A percentile compares a stretch with the other conserved stretches of the same genome.
phyloP scores from a whole-genome alignment of 2,888 invertebrate species.

The Urechis unicinctus region DNA sequence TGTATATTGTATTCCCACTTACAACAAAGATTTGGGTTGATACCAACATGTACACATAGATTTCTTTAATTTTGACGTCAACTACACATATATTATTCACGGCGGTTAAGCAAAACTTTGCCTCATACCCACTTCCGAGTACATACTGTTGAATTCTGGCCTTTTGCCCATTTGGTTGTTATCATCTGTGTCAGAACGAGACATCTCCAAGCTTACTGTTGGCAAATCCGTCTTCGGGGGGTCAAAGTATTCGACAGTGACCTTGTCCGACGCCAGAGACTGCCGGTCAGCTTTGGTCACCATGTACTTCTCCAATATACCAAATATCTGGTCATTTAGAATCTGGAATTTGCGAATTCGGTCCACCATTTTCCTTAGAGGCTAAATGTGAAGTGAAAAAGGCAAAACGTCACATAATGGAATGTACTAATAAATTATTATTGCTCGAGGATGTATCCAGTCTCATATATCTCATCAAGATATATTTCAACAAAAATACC shows the following conservation, averaged over 20 bases:
- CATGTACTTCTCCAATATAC: conserved; percentile 15
- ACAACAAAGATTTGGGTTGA: no score
- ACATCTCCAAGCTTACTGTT: neutral
- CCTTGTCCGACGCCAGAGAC: neutral
- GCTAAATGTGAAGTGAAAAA: conserved; percentile 12
- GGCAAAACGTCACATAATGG: neutral
- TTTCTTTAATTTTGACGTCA: no score
- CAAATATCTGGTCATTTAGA: conserved; percentile 24
- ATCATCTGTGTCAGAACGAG: neutral
- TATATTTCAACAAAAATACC: no score
- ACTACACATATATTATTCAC: no score
- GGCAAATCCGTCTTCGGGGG: conserved; percentile 1
- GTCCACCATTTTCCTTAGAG: conserved; percentile 22
- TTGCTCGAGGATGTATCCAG: no score
- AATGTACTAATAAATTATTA: neutral
- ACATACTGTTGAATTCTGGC: no score
- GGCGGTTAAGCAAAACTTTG: no score
- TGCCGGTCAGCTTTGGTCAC: neutral
- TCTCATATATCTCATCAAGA: no score
- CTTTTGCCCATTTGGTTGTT: no score
- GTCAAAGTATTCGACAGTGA: neutral
- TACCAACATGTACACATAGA: no score
- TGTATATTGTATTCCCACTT: no score
- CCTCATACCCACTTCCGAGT: no score
- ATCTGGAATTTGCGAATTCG: conserved; percentile 23